A percentile compares a stretch with the other conserved stretches of the same genome.
Evolutionary conservation across 1,140 invertebrate species (phyloP).

Genomic region (Aphis craccivora): DNA sequence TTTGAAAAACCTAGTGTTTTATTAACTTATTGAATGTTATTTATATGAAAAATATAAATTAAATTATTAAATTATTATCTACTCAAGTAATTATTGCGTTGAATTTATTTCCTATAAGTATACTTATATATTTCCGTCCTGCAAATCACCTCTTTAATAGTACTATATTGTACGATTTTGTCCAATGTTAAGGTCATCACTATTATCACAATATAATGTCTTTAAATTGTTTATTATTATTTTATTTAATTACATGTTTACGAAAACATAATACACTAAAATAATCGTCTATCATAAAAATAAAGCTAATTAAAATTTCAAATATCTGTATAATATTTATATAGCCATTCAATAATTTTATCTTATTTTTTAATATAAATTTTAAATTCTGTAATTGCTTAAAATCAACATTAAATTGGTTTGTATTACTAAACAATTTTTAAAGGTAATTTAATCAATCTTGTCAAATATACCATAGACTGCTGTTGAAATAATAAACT

Average conservation of each 20-base stretch:
- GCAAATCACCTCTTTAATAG: not conserved
- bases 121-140: not conserved
- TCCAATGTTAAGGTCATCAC: not conserved
- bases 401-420: not conserved
- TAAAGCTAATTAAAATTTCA: not conserved
- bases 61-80: conserved; percentile 38
- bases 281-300: not conserved
- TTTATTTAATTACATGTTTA: not conserved
- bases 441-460: not conserved
- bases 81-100: conserved; percentile 6
- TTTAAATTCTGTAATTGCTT: not conserved
- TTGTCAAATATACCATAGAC: not conserved
- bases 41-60: conserved; percentile 34
- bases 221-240: not conserved
- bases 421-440: not conserved
- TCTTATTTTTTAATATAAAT: not conserved
- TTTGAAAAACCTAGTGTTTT: conserved; percentile 23
- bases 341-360: not conserved
- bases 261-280: not conserved
- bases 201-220: not conserved
- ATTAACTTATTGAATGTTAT: conserved; percentile 25
- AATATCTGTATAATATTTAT: not conserved
- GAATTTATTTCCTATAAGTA: not conserved
- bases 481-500: not conserved
- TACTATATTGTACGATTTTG: not conserved